phyloP scores from a whole-genome alignment of 2,797 vertebrate species.

The Limnodromus scolopaceus region DNA sequence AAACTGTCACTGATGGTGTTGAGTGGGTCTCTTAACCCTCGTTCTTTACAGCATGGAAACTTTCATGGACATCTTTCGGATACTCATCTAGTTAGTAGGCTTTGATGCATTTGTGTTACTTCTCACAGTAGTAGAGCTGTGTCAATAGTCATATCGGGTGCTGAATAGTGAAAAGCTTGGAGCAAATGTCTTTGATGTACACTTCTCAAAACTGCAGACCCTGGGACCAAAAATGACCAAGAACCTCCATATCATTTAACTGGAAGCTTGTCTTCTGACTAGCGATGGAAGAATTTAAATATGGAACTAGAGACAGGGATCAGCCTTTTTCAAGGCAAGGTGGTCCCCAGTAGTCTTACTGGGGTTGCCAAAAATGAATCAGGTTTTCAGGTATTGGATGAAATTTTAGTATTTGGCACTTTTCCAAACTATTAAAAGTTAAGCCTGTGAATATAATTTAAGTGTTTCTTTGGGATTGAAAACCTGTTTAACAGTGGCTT shows the following conservation, averaged over 20 bases:
- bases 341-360: background rate
- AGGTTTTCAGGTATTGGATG: background rate
- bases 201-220: constrained; percentile 66
- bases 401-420: background rate
- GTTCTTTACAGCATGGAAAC: constrained; percentile 53
- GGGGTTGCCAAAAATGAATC: background rate
- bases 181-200: constrained; percentile 16
- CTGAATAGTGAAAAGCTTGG: constrained; percentile 25
- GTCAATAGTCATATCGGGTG: constrained; percentile 21
- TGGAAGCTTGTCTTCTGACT: background rate
- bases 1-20: constrained; percentile 43
- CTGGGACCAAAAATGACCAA: constrained; percentile 32
- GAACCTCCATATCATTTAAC: background rate
- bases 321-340: background rate
- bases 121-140: background rate
- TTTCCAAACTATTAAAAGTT: background rate
- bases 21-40: constrained; percentile 41
- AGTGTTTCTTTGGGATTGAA: constrained; percentile 15
- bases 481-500: background rate
- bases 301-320: background rate
- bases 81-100: constrained; percentile 33
- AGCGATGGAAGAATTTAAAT: background rate
- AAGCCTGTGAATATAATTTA: background rate
- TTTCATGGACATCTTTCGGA: constrained; percentile 13
- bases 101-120: constrained; percentile 7